These are phyloP conservation scores for Phenganax stokvisi DNA, from an alignment of 92 coral and sea anemone species.

Conservation along the genomic window DNA sequence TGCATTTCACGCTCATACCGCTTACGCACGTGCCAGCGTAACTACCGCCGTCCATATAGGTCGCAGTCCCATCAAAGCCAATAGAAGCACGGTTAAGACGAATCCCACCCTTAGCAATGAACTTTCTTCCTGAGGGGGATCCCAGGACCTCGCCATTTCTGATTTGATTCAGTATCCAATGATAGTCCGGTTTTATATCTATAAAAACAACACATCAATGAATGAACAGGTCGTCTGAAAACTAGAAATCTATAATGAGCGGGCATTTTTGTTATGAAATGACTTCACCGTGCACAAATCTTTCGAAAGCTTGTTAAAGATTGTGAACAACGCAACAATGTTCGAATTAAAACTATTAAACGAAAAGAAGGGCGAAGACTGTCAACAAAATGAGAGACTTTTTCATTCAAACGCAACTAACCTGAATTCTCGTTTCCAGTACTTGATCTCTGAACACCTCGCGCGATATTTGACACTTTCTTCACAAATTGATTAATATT, in stretches of 20 bases:
- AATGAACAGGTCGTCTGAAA: not conserved
- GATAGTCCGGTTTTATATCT: constrained; percentile 71
- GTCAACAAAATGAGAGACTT: too few species aligned
- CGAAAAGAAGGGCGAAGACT: too few species aligned
- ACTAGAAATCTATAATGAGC: too few species aligned
- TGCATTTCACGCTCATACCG: constrained; percentile 46
- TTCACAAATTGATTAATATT: constrained; percentile 37
- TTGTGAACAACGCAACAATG: too few species aligned
- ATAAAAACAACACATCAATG: not conserved
- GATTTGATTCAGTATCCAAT: constrained; percentile 81
- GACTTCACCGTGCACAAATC: too few species aligned
- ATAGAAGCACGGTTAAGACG: constrained; percentile 74
- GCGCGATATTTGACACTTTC: constrained; percentile 24
- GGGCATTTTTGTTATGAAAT: too few species aligned
- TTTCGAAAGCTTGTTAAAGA: too few species aligned
- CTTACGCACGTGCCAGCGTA: constrained; percentile 93
- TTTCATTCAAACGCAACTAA: not conserved
- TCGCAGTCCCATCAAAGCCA: constrained; percentile 77
- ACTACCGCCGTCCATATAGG: constrained; percentile 91
- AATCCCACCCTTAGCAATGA: constrained; percentile 79
- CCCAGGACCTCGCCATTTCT: constrained; percentile 73
- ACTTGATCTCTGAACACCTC: not conserved
- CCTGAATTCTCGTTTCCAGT: not conserved
- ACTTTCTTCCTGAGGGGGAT: constrained; percentile 70
- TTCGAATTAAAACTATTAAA: too few species aligned